These are phyloP conservation scores for Heliconius charithonia DNA, from an alignment of 2,888 invertebrate genomes.

Conservation along the genomic window DNA sequence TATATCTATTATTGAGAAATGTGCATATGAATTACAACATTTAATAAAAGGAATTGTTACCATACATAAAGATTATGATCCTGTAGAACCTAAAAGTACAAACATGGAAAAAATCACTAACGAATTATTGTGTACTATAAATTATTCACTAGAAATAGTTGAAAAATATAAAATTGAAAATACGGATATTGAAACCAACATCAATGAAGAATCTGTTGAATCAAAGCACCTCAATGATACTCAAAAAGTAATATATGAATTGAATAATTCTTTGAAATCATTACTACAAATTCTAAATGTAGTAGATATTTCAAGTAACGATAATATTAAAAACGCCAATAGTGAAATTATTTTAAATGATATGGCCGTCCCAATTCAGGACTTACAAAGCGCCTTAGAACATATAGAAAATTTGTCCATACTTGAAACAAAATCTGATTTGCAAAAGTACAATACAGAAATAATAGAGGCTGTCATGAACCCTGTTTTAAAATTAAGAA, in stretches of 20 bases:
- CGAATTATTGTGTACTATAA: constrained; percentile 78
- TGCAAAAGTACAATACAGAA: constrained; percentile 81
- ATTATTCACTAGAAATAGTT: constrained; percentile 75
- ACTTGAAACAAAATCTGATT: constrained; percentile 73
- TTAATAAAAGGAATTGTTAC: constrained; percentile 78
- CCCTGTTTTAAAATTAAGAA: constrained; percentile 85
- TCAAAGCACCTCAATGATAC: constrained; percentile 70
- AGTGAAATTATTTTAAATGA: constrained; percentile 72
- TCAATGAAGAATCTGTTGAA: constrained; percentile 63
- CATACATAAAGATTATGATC: constrained; percentile 72
- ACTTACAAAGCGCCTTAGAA: constrained; percentile 76
- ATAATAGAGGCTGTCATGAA: constrained; percentile 86
- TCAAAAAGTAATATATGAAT: constrained; percentile 73
- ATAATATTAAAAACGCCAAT: constrained; percentile 58
- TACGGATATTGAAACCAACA: constrained; percentile 66
- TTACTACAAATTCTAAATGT: constrained; percentile 67
- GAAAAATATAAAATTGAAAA: constrained; percentile 77
- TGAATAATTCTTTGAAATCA: constrained; percentile 68
- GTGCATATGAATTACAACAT: constrained; percentile 82
- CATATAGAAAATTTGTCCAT: constrained; percentile 80
- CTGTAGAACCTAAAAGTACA: constrained; percentile 65
- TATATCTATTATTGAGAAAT: constrained; percentile 85
- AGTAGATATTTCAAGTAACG: constrained; percentile 58
- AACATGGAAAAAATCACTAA: constrained; percentile 76
- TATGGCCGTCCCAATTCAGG: constrained; percentile 78